A percentile compares a stretch with the other conserved stretches of the same genome.
Conservation (phyloP, 2,888 invertebrate species). For the Nymphalis urticae region DNA sequence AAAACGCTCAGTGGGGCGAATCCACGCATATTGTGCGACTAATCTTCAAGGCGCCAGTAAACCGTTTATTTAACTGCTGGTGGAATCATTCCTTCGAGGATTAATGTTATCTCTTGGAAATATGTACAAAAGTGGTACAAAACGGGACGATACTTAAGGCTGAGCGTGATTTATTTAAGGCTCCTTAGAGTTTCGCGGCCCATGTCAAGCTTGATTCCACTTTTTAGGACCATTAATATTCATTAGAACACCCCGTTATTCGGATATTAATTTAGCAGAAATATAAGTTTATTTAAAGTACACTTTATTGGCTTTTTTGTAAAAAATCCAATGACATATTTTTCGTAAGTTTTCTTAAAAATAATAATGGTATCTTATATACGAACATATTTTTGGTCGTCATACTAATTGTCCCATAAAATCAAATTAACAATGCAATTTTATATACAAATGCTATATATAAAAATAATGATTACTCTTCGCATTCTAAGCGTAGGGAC, state of each 20-base stretch:
- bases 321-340: neutral
- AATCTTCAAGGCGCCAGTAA: slow-evolving; percentile 38
- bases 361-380: too few relatives aligned
- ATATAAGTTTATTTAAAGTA: neutral
- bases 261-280: slow-evolving; percentile 38
- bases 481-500: too few relatives aligned
- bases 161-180: slow-evolving; percentile 72
- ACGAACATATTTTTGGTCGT: too few relatives aligned
- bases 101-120: slow-evolving; percentile 42
- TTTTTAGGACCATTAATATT: slow-evolving; percentile 72
- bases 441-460: too few relatives aligned
- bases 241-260: slow-evolving; percentile 67
- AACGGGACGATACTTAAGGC: slow-evolving; percentile 49
- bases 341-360: too few relatives aligned
- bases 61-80: slow-evolving; percentile 38
- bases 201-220: slow-evolving; percentile 67
- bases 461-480: too few relatives aligned
- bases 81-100: slow-evolving; percentile 36
- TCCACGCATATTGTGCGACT: slow-evolving; percentile 29
- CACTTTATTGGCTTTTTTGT: neutral
- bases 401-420: too few relatives aligned
- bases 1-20: slow-evolving; percentile 22
- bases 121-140: slow-evolving; percentile 49
- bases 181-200: slow-evolving; percentile 57
- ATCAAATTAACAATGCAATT: too few relatives aligned